These are phyloP conservation scores for Stomatorhinus ivindoensis DNA, from an alignment of 2,113 vertebrate species.

Conservation along the genomic window DNA sequence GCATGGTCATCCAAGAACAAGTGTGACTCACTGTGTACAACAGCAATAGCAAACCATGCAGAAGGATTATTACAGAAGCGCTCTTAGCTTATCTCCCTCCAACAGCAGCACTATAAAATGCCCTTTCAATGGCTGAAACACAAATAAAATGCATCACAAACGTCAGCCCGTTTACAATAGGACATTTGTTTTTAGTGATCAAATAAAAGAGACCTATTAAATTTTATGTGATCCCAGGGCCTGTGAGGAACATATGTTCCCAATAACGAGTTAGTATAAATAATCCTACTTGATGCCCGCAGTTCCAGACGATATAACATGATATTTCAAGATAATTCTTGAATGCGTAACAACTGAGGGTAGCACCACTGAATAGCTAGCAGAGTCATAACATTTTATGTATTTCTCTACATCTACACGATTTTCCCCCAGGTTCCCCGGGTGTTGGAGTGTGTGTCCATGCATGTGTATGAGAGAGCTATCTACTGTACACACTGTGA, in stretches of 20 bases:
- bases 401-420: neutral
- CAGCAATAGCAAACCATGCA: neutral
- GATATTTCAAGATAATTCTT: neutral
- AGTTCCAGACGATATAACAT: neutral
- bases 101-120: neutral
- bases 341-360: neutral
- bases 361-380: neutral
- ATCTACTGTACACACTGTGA: neutral
- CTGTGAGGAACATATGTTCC: slow-evolving; percentile 38
- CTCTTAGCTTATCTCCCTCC: neutral
- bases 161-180: slow-evolving; percentile 42
- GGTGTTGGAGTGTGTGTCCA: neutral
- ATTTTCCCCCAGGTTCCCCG: neutral
- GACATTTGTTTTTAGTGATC: slow-evolving; percentile 56
- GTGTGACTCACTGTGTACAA: neutral
- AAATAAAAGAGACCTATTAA: slow-evolving; percentile 63
- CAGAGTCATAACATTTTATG: neutral
- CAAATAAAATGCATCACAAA: slow-evolving; percentile 40
- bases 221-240: slow-evolving; percentile 56
- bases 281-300: neutral
- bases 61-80: neutral
- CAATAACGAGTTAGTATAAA: neutral
- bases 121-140: neutral
- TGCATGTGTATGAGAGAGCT: neutral
- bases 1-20: neutral